Evolutionary conservation across 2,888 invertebrate species (phyloP), one percentile per base, ranked within the genome.

Genomic region (Caenorhabditis sp.): DNA sequence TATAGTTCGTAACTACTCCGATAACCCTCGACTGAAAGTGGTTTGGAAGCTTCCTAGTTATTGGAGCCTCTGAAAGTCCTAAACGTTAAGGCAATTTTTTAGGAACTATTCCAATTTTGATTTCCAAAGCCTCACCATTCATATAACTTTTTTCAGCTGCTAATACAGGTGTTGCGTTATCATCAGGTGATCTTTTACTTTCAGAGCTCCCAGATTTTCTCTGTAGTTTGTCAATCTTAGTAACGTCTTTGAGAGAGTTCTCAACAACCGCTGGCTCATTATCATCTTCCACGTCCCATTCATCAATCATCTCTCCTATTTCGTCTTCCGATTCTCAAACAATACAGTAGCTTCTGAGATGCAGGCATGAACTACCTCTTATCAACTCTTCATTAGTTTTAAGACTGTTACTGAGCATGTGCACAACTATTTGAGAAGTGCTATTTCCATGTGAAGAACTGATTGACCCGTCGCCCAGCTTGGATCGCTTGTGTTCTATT

Each of bases 1-100:
- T 22, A 9, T 70, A 53, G 32, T 80, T 80, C 6, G 37, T 8
- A 1, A 80, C 58, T 0, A 80, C 80, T 2, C 80, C 80, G 20
- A 76, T 60, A 0, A 60, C 47, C n/a, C 13, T 56, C 4, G 40
- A 56, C 18, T 80, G 74, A 58, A 74, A 80, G 6, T 80, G 44
- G 6, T n/a, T n/a, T 9, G 80, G 70, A 8, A 69, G 32, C 0
- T 44, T 40, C 11, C 15, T 15, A n/a, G n/a, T n/a, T n/a, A n/a
- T n/a, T n/a, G n/a, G n/a, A n/a, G n/a, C n/a, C n/a, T n/a, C n/a
- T n/a, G n/a, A n/a, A n/a, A n/a, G n/a, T n/a, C n/a, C n/a, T n/a
- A n/a, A n/a, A n/a, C n/a, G n/a, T n/a, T n/a, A n/a, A n/a, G n/a
- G n/a, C n/a, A n/a, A n/a, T n/a, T n/a, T n/a, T n/a, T n/a, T n/a